Conservation (phyloP, 2,113 vertebrate genomes). For the Strix aluco region DNA sequence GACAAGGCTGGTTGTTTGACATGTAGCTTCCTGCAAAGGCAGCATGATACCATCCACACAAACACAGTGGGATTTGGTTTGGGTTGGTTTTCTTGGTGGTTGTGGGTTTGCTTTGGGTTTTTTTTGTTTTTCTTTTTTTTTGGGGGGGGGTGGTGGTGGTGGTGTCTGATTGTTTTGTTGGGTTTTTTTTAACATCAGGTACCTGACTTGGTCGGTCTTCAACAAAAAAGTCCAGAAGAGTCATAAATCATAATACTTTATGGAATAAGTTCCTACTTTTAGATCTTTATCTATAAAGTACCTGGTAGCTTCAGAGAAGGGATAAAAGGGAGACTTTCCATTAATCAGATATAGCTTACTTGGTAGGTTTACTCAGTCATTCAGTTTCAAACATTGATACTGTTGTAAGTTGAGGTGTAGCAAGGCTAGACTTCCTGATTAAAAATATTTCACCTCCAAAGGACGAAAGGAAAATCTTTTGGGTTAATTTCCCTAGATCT, state of each 20-base stretch:
- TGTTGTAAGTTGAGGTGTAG: not conserved
- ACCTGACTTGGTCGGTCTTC: not conserved
- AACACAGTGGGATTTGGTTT: not conserved
- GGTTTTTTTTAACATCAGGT: not conserved
- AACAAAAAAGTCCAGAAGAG: not conserved
- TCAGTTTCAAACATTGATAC: not conserved
- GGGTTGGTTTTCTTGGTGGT: not conserved
- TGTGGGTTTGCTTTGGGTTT: not conserved
- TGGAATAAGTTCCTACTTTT: not conserved
- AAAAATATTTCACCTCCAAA: not conserved
- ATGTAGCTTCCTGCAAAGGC: not conserved
- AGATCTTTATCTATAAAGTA: not conserved
- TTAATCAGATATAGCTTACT: not conserved
- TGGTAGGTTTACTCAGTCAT: not conserved
- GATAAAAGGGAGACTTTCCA: not conserved
- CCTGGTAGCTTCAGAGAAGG: not conserved
- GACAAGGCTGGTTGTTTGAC: not conserved
- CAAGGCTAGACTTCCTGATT: not conserved
- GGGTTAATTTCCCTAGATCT: not conserved
- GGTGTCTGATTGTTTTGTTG: not conserved
- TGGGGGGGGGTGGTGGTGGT: rapidly evolving
- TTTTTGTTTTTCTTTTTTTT: not conserved
- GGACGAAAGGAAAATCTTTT: not conserved
- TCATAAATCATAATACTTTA: not conserved
- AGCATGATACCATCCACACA: not conserved